Base-by-base conservation (phyloP, 2,797 vertebrate genomes). In the Enteromius treurensis region DNA sequence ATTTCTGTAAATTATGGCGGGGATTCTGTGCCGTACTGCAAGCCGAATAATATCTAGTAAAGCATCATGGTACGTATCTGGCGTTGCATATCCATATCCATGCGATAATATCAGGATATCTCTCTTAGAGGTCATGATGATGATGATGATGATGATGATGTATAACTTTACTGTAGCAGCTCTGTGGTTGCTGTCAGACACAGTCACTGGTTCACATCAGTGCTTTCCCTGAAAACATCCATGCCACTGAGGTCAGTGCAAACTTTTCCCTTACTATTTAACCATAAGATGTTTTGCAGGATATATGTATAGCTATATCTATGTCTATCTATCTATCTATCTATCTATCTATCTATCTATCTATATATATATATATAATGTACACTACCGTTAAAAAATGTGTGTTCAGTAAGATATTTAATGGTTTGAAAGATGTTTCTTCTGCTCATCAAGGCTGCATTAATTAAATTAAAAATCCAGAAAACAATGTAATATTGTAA, bases 201-300 rank as follows among this genome's bases (percentile, higher is more conserved):
- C 15, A 92, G 85, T 84, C 96, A 95, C 65, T 96, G 96, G 95
- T 93, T 95, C 88, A 89, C 91, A 8, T 94, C 96, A 0, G 75
- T 96, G 86, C 86, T 97, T 88, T 93, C 92, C 0, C 60, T 96
- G 71, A 94, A 94, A 90, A 94, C 94, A 0, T 95, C 96, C 23
- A 89, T 95, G 42, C 95, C 97, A 0, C 84, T 95, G 84, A 96
- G 97, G 98, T 99, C 93, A 83, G 89, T 87, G 29, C 5, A 17
- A 34, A 32, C 23, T 32, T 21, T n/a, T 19, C 2, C 26, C 5
- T 1, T 58, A 2, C 1, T 6, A 19, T 19, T 51, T 51, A 19
- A 51, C 49, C 51, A 9, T 21, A 53, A 19, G 17, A 21, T 53
- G 19, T 21, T 21, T 9, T 3, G 7, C 2, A 3, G 7, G 19